Evolutionary conservation across 2,888 invertebrate species (phyloP).

Genomic region (Drosophila crucigera): DNA sequence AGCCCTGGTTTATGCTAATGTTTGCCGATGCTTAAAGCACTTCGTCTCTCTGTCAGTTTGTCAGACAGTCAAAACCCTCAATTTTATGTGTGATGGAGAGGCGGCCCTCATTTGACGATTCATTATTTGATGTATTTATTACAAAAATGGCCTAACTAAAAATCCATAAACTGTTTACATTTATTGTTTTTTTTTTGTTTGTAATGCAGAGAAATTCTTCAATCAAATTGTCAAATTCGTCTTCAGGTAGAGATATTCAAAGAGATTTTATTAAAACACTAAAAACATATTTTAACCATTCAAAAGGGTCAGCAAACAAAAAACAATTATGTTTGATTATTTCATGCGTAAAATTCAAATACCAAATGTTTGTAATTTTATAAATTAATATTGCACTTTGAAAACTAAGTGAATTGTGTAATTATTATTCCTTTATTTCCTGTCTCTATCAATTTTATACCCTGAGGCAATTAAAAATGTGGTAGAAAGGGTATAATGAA

Average conservation of each 20-base stretch:
- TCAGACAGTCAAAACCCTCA: conserved; percentile 1
- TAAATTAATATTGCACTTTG: neutral
- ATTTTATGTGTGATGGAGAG: neutral
- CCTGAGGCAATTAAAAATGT: neutral
- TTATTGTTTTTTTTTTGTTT: neutral
- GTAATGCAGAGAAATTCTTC: neutral
- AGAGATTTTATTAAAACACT: neutral
- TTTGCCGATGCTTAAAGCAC: conserved; percentile 57
- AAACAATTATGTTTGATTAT: neutral
- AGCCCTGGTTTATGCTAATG: conserved; percentile 79
- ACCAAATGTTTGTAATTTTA: neutral
- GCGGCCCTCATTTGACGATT: neutral
- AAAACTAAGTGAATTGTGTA: neutral
- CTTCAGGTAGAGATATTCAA: neutral
- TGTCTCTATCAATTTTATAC: neutral
- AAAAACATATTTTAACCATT: neutral
- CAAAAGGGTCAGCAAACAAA: neutral
- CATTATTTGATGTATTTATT: neutral
- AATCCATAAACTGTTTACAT: neutral
- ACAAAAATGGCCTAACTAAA: neutral
- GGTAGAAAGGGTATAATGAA: neutral
- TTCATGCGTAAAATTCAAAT: neutral
- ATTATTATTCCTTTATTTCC: neutral
- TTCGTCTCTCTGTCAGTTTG: conserved; percentile 15
- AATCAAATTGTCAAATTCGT: neutral